Evolutionary conservation across 2,797 vertebrate genomes (phyloP).

Genomic region (Smutsia gigantea): DNA sequence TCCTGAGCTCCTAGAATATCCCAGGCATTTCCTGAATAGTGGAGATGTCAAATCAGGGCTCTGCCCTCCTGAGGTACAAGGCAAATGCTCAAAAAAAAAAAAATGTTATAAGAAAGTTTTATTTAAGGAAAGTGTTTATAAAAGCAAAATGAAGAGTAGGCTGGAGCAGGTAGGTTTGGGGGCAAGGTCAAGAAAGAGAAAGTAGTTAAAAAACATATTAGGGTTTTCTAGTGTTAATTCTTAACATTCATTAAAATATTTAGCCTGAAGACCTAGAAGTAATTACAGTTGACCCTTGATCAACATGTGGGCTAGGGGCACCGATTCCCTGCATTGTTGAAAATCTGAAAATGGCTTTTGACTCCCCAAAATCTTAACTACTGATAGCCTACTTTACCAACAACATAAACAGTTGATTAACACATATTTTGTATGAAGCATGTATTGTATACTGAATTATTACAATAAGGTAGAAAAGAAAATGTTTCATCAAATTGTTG

Average conservation of each 20-base stretch:
- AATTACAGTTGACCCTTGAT: background rate
- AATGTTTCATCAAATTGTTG: too few species aligned
- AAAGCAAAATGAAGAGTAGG: background rate
- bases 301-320: too few species aligned
- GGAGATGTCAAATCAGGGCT: background rate
- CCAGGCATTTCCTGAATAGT: background rate
- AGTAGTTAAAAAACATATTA: background rate
- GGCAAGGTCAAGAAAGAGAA: background rate
- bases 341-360: too few species aligned
- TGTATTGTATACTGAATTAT: too few species aligned
- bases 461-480: too few species aligned
- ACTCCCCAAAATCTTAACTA: too few species aligned
- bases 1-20: background rate
- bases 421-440: too few species aligned
- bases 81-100: background rate
- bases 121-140: background rate
- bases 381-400: too few species aligned
- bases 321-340: too few species aligned
- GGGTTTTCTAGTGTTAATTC: slow-evolving; percentile 9
- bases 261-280: background rate
- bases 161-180: background rate
- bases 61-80: background rate
- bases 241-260: slow-evolving; percentile 34
- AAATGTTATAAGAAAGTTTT: background rate
- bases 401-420: too few species aligned